Evolutionary conservation across 2,888 invertebrate species (phyloP), one percentile per base, ranked within the genome.

Genomic region (Phytoseiulus persimilis): DNA sequence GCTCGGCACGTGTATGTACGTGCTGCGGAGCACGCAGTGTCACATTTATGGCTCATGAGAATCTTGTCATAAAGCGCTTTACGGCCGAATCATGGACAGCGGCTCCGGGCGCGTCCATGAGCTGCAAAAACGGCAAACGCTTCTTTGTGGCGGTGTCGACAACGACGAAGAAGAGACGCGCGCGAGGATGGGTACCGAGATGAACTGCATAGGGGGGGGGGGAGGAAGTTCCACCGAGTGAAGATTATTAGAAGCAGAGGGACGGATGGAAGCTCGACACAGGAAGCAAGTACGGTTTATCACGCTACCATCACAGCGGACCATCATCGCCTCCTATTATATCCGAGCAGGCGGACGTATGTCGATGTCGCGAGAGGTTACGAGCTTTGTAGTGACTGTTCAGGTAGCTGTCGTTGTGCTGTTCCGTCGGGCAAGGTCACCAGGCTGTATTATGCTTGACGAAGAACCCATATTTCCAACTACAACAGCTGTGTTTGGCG

Each of bases 51-150:
- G 65, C 65, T 65, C 65, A 18, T 65, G 65, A 65, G 65, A 65
- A 65, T 65, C 65, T 65, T 65, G 65, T 65, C 65, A 65, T 65
- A 65, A 65, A 65, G 65, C 65, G 65, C 65, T 65, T 65, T 65
- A 65, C 65, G 65, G 65, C 65, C 65, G 65, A 65, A 65, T 65
- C 65, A 65, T 65, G 65, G 65, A 65, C 65, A 65, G 65, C 65
- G 65, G 65, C 65, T 18, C 18, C 65, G 65, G 65, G 11, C 14
- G 65, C 23, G 11, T 65, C 18, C 65, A 65, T 65, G 28, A 65
- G 65, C 65, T 65, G 65, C 65, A 65, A 28, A 65, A 65, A 65
- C 39, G 39, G 9, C 39, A 65, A 65, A 65, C 65, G 65, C 65
- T 65, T 28, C 18, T 6, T 23, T 28, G 65, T 23, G 1, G 65